Evolutionary conservation across 2,797 vertebrate species (phyloP).

Genomic region (Gouania willdenowi): DNA sequence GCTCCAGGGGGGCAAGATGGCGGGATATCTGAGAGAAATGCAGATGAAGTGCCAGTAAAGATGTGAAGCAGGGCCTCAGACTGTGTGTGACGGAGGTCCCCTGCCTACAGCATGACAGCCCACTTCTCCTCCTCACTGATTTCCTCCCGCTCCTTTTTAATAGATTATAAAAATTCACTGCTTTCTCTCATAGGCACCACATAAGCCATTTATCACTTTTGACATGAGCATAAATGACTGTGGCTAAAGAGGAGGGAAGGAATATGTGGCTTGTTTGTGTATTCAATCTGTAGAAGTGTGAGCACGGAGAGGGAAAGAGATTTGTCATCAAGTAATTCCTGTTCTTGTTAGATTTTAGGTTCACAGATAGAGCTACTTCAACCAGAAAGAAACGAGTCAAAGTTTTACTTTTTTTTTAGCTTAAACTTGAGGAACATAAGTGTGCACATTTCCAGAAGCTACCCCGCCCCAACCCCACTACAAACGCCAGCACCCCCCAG

Average conservation of each 20-base stretch:
- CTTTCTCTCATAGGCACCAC: constrained; percentile 57
- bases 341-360: constrained; percentile 56
- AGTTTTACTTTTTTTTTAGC: too few relatives aligned
- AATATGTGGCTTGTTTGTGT: constrained; percentile 56
- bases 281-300: constrained; percentile 45
- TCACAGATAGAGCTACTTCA: constrained; percentile 16
- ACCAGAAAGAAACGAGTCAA: constrained; percentile 40
- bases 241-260: constrained; percentile 66
- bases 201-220: constrained; percentile 75
- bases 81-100: constrained; percentile 51
- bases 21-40: constrained; percentile 64
- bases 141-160: constrained; percentile 48
- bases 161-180: constrained; percentile 57
- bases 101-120: constrained; percentile 53
- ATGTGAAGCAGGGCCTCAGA: constrained; percentile 44
- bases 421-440: too few relatives aligned
- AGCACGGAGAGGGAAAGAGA: constrained; percentile 27
- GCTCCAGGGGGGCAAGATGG: constrained; percentile 39
- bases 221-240: constrained; percentile 70
- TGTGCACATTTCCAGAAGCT: too few relatives aligned
- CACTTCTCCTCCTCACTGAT: constrained; percentile 22
- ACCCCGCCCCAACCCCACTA: too few relatives aligned
- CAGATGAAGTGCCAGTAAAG: constrained; percentile 52
- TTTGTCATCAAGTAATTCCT: constrained; percentile 47
- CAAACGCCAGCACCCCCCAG: too few relatives aligned